Evolutionary conservation across 2,888 invertebrate species (phyloP), one percentile per base, ranked within the genome.

Genomic region (Tetragonisca angustula): DNA sequence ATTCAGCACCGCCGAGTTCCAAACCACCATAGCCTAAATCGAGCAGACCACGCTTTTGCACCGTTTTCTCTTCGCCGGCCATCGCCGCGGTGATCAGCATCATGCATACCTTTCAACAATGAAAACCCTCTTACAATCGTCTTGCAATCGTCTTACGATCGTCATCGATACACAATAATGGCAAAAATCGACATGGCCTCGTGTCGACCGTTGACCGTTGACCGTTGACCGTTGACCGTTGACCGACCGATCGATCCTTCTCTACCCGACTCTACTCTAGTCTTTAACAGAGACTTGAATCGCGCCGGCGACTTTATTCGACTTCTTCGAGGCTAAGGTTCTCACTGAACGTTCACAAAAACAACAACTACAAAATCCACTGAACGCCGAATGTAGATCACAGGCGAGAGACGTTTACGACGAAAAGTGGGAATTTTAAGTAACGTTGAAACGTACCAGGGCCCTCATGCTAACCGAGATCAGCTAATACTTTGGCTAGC

Each of bases 1-100:
- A 71, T 49, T 77, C 88, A 43, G 83, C 79, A 13, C 91, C 92
- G 59, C 89, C 84, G 0, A 24, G 24, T 50, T 78, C 77, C 54
- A 68, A 64, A 24, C 90, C 90, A 9, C 91, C 86, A 24, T 87
- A 79, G 2, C 92, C 90, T 19, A 86, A 76, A 17, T 84, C 89
- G 0, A 52, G 15, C 43, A 94, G 89, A 19, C 94, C 94, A 6
- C 94, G 92, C 74, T 94, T 94, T 75, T 93, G 80, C 52, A 93
- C 89, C 36, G 86, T 89, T 84, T 94, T 93, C 3, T 92, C 91
- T 75, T 92, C 92, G 73, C 88, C 91, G 84, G 94, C 94, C 89
- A 94, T 94, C 84, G 95, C 94, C 89, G 94, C 92, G 83, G 94
- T 92, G 86, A 95, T 89, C 76, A 95, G 90, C 91, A 95, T 89